Conservation (phyloP, 2,113 vertebrate genomes). For the Megaptera novaeangliae region DNA sequence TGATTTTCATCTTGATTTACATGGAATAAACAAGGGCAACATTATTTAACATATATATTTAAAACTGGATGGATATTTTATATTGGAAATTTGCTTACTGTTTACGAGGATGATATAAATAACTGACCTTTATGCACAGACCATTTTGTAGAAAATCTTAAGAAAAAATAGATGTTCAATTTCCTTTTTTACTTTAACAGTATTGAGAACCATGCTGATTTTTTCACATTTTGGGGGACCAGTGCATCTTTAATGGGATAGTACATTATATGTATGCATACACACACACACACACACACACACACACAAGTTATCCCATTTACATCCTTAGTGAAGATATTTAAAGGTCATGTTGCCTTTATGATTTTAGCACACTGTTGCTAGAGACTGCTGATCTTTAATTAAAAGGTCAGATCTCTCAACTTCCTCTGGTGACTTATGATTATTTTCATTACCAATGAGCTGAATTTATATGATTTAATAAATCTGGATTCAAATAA, state of each 20-base stretch:
- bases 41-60: background rate
- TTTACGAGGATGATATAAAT: background rate
- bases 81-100: background rate
- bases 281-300: background rate
- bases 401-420: conserved; percentile 80
- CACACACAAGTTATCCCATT: conserved; percentile 29
- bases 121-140: background rate
- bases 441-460: conserved; percentile 77
- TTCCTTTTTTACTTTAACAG: conserved; percentile 5
- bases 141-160: background rate
- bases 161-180: background rate
- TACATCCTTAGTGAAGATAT: conserved; percentile 68
- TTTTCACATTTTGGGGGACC: conserved; percentile 38
- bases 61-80: background rate
- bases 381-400: conserved; percentile 76
- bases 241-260: conserved; percentile 14
- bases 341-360: conserved; percentile 76
- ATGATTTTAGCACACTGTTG: conserved; percentile 68
- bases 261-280: background rate
- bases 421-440: conserved; percentile 68
- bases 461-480: conserved; percentile 71
- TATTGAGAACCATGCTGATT: conserved; percentile 37
- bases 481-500: conserved; percentile 68
- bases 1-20: conserved; percentile 19
- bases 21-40: background rate